Percentiles rank a stretch among this genome's conserved stretches.
These are phyloP conservation scores for Imbricaverruca yamaguchii DNA, from an alignment of 2,888 invertebrate genomes.

Conservation along the genomic window DNA sequence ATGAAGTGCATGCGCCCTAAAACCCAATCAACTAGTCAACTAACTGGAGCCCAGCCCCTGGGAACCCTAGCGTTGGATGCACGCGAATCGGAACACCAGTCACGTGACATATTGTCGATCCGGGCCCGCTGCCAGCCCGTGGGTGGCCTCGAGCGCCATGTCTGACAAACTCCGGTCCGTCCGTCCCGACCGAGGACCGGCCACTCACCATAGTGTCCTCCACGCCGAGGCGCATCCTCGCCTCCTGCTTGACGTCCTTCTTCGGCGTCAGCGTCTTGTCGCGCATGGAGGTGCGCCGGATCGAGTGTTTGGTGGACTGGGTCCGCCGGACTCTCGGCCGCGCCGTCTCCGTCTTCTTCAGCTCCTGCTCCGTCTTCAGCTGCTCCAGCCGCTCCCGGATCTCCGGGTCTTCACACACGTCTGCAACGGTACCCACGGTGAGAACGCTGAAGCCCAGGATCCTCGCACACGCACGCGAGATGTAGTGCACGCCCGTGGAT, in stretches of 20 bases:
- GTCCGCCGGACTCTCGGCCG: slow-evolving; percentile 49
- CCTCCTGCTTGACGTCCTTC: slow-evolving; percentile 90
- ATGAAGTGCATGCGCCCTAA: too few relatives aligned
- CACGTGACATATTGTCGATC: too few relatives aligned
- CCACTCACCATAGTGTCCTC: slow-evolving; percentile 51
- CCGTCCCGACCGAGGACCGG: neutral
- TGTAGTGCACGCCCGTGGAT: too few relatives aligned
- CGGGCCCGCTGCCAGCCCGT: too few relatives aligned
- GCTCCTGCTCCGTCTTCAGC: slow-evolving; percentile 81
- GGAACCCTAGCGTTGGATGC: too few relatives aligned
- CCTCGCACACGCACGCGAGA: too few relatives aligned
- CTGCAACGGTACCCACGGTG: slow-evolving; percentile 46
- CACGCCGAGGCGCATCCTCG: slow-evolving; percentile 55
- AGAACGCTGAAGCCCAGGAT: too few relatives aligned
- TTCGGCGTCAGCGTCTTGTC: slow-evolving; percentile 90
- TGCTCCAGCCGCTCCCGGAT: slow-evolving; percentile 82
- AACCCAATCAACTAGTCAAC: too few relatives aligned
- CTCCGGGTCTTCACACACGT: slow-evolving; percentile 94
- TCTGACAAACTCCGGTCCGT: too few relatives aligned
- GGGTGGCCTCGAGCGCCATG: too few relatives aligned
- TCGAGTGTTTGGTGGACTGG: slow-evolving; percentile 55
- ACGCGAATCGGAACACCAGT: too few relatives aligned
- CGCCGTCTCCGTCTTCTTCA: slow-evolving; percentile 52
- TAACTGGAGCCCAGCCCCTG: too few relatives aligned
- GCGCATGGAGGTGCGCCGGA: slow-evolving; percentile 82